Evolutionary conservation across 2,113 vertebrate species (phyloP).

Genomic region (Pedionomus torquatus): DNA sequence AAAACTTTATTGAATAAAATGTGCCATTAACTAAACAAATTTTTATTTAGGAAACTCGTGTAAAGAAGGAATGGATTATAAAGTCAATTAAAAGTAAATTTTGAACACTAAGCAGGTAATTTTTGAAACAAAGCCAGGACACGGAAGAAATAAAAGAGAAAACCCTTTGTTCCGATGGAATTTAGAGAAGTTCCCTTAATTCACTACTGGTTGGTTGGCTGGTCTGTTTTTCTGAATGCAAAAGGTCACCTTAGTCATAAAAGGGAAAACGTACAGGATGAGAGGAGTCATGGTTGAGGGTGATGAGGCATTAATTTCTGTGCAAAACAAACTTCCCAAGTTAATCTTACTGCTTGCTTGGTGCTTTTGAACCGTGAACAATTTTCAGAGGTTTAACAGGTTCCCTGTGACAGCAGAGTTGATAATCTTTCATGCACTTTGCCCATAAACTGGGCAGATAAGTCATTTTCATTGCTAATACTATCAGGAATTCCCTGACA

Average conservation of each 20-base stretch:
- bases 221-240: background rate
- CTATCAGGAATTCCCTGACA: background rate
- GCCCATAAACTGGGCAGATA: background rate
- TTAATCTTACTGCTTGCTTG: background rate
- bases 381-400: background rate
- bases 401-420: background rate
- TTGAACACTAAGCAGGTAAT: background rate
- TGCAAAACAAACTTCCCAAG: background rate
- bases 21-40: background rate
- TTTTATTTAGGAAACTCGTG: background rate
- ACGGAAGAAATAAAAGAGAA: background rate
- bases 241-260: constrained; percentile 13
- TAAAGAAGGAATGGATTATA: background rate
- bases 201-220: background rate
- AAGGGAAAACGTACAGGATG: background rate
- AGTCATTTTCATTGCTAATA: background rate
- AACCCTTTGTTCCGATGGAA: background rate
- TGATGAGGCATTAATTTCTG: background rate
- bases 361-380: background rate
- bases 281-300: background rate
- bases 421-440: background rate
- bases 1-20: background rate
- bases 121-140: background rate
- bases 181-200: background rate
- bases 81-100: background rate